Percentiles rank a stretch among this genome's conserved stretches.
Evolutionary conservation across 2,113 vertebrate species (phyloP).

Genomic region (Hyperoodon ampullatus): DNA sequence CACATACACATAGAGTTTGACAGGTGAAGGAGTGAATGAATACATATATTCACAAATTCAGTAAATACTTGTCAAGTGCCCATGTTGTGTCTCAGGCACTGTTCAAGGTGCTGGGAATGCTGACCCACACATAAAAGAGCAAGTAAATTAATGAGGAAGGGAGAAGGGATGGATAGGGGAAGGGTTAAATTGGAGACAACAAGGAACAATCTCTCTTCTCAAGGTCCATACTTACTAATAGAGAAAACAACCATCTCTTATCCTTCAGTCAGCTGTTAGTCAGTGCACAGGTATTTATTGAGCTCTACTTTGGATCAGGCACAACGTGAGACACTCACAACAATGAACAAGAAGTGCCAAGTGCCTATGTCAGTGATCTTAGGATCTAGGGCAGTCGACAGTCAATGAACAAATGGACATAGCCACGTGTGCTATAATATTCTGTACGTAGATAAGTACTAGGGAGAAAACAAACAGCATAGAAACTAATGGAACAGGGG

Average conservation of each 20-base stretch:
- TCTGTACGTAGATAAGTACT: background rate
- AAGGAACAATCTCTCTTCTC: background rate
- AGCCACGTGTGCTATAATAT: background rate
- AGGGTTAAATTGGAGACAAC: background rate
- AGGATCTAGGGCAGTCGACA: background rate
- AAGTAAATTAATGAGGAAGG: background rate
- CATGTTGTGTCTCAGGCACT: background rate
- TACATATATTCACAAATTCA: background rate
- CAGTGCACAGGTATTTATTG: background rate
- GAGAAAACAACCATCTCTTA: background rate
- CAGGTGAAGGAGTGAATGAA: background rate
- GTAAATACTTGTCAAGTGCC: background rate
- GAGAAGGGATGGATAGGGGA: background rate
- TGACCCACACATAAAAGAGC: background rate
- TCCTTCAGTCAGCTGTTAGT: background rate
- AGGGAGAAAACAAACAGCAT: background rate
- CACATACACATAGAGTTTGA: background rate
- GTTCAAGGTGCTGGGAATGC: background rate
- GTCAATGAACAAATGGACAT: background rate
- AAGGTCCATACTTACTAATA: background rate
- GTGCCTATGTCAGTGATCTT: background rate
- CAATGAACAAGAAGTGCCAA: background rate
- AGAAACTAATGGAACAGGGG: background rate
- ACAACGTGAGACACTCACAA: background rate
- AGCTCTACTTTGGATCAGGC: background rate